Evolutionary conservation across 2,888 invertebrate genomes (phyloP).

Genomic region (Drosophila prolongata): DNA sequence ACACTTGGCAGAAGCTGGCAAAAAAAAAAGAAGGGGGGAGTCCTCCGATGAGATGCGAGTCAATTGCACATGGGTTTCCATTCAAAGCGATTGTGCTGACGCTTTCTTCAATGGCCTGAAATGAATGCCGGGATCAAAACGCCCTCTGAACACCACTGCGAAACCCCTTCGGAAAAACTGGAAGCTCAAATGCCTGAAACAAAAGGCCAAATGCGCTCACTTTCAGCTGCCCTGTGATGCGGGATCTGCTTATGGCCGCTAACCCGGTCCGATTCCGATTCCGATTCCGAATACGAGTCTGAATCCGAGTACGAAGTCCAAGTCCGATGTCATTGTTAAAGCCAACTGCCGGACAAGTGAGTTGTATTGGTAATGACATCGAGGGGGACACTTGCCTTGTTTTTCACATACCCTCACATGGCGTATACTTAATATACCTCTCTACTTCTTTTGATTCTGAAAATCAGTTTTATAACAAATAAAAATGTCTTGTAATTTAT

Average conservation of each 20-base stretch:
- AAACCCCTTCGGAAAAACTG: background rate
- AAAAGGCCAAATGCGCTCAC: conserved; percentile 20
- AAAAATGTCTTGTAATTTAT: too few species aligned
- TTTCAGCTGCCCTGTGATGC: conserved; percentile 14
- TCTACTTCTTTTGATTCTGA: too few species aligned
- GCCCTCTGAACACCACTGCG: background rate
- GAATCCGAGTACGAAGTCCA: background rate
- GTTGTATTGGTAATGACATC: conserved; percentile 48
- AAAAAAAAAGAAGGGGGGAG: background rate
- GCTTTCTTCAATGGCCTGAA: conserved; percentile 15
- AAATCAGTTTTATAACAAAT: too few species aligned
- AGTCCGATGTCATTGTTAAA: conserved; percentile 22
- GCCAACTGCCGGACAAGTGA: conserved; percentile 26
- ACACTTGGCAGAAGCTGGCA: conserved; percentile 22
- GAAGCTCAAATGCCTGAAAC: conserved; percentile 17
- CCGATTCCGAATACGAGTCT: background rate
- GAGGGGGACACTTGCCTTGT: conserved; percentile 44
- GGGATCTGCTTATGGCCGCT: conserved; percentile 26
- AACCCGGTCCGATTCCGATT: background rate
- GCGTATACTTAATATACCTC: background rate
- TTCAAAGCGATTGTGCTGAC: conserved; percentile 15
- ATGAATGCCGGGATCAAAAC: conserved; percentile 4
- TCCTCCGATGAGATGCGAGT: conserved; percentile 29
- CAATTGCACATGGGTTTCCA: conserved; percentile 25
- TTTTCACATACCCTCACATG: background rate